Evolutionary conservation across 2,888 invertebrate species (phyloP).

Genomic region (Synanthedon andrenaeformis): DNA sequence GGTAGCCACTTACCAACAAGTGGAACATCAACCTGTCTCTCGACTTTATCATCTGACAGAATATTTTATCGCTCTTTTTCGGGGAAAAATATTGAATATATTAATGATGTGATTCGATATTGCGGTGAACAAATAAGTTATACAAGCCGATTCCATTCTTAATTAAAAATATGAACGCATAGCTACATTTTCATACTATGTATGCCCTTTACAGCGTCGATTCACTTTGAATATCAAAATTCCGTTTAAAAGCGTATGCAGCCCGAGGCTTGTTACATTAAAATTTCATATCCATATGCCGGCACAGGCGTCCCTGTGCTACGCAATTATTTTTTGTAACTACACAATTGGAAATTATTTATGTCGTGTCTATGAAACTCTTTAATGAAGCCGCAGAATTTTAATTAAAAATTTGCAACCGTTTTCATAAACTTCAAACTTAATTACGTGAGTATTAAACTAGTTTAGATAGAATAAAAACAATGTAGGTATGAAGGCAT

Average conservation of each 20-base stretch:
- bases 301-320: slow-evolving; percentile 1
- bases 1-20: no score
- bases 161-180: neutral
- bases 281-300: slow-evolving; percentile 12
- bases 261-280: slow-evolving; percentile 12
- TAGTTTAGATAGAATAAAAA: no score
- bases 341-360: slow-evolving; percentile 2
- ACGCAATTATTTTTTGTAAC: slow-evolving; percentile 3
- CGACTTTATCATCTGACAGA: no score
- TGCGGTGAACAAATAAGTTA: no score
- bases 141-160: no score
- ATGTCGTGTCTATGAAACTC: neutral
- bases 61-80: no score
- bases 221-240: slow-evolving; percentile 4
- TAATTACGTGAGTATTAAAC: slow-evolving; percentile 9
- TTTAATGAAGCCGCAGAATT: slow-evolving; percentile 4
- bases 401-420: slow-evolving; percentile 18
- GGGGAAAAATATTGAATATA: no score
- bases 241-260: slow-evolving; percentile 12
- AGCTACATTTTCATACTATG: no score
- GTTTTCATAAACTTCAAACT: slow-evolving; percentile 20
- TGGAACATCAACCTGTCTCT: no score
- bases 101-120: no score
- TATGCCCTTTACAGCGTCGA: slow-evolving; percentile 1
- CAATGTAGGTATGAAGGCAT: no score